Evolutionary conservation across 2,888 invertebrate species (phyloP).

Genomic region (Epinotia bilunana): DNA sequence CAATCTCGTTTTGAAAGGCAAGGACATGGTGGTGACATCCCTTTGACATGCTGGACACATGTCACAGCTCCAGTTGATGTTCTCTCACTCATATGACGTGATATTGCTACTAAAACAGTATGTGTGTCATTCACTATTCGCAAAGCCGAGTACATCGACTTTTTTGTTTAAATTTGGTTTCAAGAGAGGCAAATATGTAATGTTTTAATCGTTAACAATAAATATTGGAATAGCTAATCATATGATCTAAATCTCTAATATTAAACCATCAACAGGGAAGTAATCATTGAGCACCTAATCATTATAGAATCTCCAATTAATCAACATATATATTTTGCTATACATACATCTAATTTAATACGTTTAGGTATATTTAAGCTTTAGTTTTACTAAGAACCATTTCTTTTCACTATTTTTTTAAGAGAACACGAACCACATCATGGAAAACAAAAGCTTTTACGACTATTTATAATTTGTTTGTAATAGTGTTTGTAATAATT

Average conservation of each 20-base stretch:
- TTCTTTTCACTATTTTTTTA: not conserved
- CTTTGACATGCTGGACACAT: too few species aligned
- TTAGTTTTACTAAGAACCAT: not conserved
- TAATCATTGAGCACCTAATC: conserved; percentile 40
- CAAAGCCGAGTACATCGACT: too few species aligned
- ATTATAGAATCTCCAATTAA: conserved; percentile 31
- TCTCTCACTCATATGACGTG: too few species aligned
- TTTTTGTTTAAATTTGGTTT: not conserved
- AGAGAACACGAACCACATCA: not conserved
- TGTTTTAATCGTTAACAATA: not conserved
- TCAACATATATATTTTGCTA: conserved; percentile 23
- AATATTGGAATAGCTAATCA: not conserved
- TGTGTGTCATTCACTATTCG: too few species aligned
- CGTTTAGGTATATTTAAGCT: conserved; percentile 11
- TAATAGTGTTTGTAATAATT: too few species aligned
- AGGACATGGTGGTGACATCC: too few species aligned
- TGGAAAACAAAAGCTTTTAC: not conserved
- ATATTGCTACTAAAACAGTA: too few species aligned
- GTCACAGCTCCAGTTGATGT: too few species aligned
- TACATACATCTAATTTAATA: conserved; percentile 23
- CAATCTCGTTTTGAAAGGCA: too few species aligned
- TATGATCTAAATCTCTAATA: conserved; percentile 17
- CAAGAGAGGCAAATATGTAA: not conserved
- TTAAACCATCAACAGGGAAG: conserved; percentile 28
- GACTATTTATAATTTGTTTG: too few species aligned